Evolutionary conservation across 2,888 invertebrate species (phyloP).

Genomic region (Aphodius granarius): DNA sequence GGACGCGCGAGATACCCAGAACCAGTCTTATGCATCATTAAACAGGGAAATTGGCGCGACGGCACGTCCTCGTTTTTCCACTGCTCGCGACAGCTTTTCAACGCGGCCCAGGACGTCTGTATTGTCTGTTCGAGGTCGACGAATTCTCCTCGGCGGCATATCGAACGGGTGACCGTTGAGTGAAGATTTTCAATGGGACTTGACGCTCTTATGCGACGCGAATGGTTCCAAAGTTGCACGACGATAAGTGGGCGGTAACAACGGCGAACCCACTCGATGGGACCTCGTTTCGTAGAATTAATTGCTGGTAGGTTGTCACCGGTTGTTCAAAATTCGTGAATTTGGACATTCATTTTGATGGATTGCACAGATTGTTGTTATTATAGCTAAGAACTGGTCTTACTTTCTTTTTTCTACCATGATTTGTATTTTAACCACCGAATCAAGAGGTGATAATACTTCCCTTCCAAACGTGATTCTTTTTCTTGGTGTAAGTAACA

Average conservation of each 20-base stretch:
- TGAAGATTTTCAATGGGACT: background rate
- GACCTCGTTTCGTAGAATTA: background rate
- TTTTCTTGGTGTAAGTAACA: no score
- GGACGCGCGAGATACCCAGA: slow-evolving; percentile 29
- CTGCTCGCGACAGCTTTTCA: slow-evolving; percentile 9
- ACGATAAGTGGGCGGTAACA: background rate
- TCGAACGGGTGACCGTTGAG: background rate
- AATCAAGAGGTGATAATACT: no score
- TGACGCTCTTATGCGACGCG: background rate
- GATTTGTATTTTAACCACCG: no score
- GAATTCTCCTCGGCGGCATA: background rate
- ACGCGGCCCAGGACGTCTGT: background rate
- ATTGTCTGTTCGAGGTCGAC: background rate
- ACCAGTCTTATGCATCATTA: slow-evolving; percentile 33
- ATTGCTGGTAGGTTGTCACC: background rate
- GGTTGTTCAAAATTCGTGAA: background rate
- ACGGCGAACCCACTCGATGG: background rate
- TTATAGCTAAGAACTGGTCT: no score
- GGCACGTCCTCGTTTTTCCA: background rate
- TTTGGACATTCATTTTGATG: background rate
- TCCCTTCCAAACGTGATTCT: no score
- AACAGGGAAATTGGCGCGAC: slow-evolving; percentile 32
- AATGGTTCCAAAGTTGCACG: background rate
- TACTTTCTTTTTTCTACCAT: no score
- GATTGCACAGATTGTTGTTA: no score